Percentiles rank a stretch among this genome's conserved stretches.
These are phyloP conservation scores for Marronus borbonicus DNA, from an alignment of 2,888 invertebrate species.

Conservation along the genomic window DNA sequence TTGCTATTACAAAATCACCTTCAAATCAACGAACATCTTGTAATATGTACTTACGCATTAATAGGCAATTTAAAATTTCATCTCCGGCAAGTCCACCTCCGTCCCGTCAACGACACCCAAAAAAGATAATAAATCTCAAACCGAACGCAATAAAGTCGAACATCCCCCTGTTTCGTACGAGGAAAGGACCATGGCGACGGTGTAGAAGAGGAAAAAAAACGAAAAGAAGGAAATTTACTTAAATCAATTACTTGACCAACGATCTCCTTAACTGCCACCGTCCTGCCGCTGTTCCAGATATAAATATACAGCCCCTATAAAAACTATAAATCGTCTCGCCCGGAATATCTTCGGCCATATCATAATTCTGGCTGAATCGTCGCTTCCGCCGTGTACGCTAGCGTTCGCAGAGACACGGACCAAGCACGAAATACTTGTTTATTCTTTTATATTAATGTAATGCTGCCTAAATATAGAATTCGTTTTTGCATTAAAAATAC, in stretches of 20 bases:
- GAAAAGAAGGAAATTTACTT: conserved; percentile 56
- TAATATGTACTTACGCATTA: too few relatives aligned
- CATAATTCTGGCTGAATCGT: not conserved
- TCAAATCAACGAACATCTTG: too few relatives aligned
- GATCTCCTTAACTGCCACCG: conserved; percentile 63
- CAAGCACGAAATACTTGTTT: too few relatives aligned
- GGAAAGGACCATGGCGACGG: not conserved
- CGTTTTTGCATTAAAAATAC: too few relatives aligned
- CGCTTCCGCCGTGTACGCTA: not conserved
- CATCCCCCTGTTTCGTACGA: conserved; percentile 1
- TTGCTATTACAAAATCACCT: too few relatives aligned
- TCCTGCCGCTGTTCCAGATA: conserved; percentile 52
- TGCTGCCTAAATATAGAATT: too few relatives aligned
- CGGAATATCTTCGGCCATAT: conserved; percentile 5
- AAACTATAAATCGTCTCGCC: conserved; percentile 66
- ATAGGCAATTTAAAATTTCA: too few relatives aligned
- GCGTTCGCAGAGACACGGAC: not conserved
- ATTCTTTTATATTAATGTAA: too few relatives aligned
- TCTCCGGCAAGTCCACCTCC: not conserved
- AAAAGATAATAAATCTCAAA: conserved; percentile 2
- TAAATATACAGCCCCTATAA: conserved; percentile 52
- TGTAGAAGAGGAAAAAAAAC: not conserved
- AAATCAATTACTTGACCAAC: conserved; percentile 66
- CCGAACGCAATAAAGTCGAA: conserved; percentile 2
- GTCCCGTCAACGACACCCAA: not conserved